Base-by-base conservation (phyloP, 2,797 vertebrate species). In the Enteromius treurensis region DNA sequence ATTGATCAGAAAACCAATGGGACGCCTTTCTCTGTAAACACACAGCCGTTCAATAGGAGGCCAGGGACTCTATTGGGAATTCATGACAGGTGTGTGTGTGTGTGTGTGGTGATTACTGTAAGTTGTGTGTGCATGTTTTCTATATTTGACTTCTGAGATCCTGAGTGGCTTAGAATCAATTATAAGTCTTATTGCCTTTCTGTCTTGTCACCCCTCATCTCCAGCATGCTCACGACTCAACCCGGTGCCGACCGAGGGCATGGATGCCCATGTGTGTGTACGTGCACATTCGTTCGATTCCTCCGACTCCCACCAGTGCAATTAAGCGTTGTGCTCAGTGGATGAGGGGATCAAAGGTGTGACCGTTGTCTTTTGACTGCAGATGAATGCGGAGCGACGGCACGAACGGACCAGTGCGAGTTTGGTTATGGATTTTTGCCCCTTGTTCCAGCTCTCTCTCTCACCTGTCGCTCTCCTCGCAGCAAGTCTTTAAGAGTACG, bases 151-250 rank as follows among this genome's bases (percentile, higher is more conserved):
- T 82, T 82, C 88, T 69, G 82, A 32, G 78, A 82, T 88, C 89
- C 78, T 85, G 84, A 89, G 91, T 90, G 90, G 83, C 90, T 89
- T 88, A 89, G 89, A 88, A 89, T 93, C 93, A 91, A 93, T 93
- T 91, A 93, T 94, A 92, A 92, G 90, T 89, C 91, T 93, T 94
- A 94, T 93, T 93, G 92, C 92, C 90, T 93, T 93, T 88, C 91
- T 92, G 90, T 93, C 92, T 89, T 87, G 89, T 92, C 87, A 87
- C 88, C 64, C 74, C 76, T 76, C 84, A 83, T 80, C 88, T 60
- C 51, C 80, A 88, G 87, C 90, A 90, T 87, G 88, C 88, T 88
- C 90, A 87, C 76, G 83, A 87, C 64, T 79, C 75, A 62, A 80
- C 75, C 77, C 40, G 2, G 23, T 68, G 58, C 65, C 60, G 32